These are phyloP conservation scores for Augiades crinisus DNA, from an alignment of 2,888 invertebrate species.

Conservation along the genomic window DNA sequence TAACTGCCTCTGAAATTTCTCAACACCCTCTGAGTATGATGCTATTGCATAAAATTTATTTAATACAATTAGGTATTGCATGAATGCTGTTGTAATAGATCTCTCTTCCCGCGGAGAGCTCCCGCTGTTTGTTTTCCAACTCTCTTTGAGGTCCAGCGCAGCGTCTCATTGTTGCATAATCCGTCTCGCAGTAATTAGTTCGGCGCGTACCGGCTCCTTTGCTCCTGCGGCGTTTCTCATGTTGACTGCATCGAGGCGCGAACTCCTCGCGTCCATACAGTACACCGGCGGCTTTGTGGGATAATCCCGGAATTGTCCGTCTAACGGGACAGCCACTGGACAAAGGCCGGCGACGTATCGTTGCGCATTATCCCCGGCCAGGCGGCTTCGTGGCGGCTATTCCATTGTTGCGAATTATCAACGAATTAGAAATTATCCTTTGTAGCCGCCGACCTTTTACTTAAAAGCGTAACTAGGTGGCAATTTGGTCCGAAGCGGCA, in stretches of 20 bases:
- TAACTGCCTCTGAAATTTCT: too few relatives aligned
- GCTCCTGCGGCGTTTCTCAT: constrained; percentile 49
- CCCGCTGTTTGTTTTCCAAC: constrained; percentile 72
- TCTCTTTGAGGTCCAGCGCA: constrained; percentile 56
- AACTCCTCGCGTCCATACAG: constrained; percentile 66
- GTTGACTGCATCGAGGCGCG: constrained; percentile 74
- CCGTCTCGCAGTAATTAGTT: constrained; percentile 61
- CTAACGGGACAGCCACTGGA: constrained; percentile 63
- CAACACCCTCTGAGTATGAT: too few relatives aligned
- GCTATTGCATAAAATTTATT: constrained; percentile 29
- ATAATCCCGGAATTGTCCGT: constrained; percentile 69
- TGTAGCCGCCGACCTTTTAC: constrained; percentile 53
- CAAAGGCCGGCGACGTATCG: constrained; percentile 68
- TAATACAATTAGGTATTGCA: constrained; percentile 23
- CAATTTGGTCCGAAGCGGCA: constrained; percentile 51
- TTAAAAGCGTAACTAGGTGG: constrained; percentile 76
- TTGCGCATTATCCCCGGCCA: constrained; percentile 70
- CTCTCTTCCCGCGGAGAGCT: constrained; percentile 35
- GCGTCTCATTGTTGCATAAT: constrained; percentile 67
- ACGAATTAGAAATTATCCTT: constrained; percentile 71
- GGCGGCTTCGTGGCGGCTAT: constrained; percentile 58
- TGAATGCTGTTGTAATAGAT: constrained; percentile 29
- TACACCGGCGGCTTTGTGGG: constrained; percentile 67
- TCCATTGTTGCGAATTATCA: constrained; percentile 73
- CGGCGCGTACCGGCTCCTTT: constrained; percentile 55